Conservation (phyloP, 2,888 invertebrate genomes). For the Apamea crenata region DNA sequence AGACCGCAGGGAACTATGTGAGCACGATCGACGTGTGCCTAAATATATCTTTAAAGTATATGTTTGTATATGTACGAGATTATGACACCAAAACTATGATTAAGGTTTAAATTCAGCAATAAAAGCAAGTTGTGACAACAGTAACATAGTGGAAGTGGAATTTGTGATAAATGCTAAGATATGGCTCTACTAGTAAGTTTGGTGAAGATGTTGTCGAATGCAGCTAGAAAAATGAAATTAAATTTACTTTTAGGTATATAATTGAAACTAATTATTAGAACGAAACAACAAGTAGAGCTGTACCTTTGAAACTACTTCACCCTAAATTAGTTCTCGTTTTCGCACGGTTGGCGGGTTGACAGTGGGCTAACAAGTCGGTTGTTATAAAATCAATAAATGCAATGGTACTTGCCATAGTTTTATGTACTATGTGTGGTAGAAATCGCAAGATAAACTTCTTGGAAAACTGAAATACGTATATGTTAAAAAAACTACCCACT, state of each 20-base stretch:
- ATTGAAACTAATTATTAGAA: constrained; percentile 12
- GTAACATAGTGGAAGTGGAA: constrained; percentile 20
- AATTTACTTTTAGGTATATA: constrained; percentile 28
- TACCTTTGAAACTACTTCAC: constrained; percentile 40
- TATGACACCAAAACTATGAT: constrained; percentile 86
- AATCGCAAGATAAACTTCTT: neutral
- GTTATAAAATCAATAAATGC: constrained; percentile 31
- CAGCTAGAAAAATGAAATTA: constrained; percentile 39
- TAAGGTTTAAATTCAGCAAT: constrained; percentile 72
- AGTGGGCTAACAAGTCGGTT: neutral
- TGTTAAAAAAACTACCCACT: too few relatives aligned
- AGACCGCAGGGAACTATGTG: constrained; percentile 22
- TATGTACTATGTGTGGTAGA: neutral
- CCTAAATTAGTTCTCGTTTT: constrained; percentile 31
- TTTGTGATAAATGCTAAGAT: constrained; percentile 50
- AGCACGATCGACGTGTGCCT: constrained; percentile 59
- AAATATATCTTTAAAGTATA: constrained; percentile 57
- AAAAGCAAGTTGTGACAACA: constrained; percentile 66
- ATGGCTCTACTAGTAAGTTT: constrained; percentile 46
- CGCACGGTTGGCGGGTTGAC: constrained; percentile 48
- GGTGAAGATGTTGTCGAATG: neutral
- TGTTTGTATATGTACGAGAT: constrained; percentile 80
- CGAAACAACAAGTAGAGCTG: constrained; percentile 42
- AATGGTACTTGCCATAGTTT: neutral
- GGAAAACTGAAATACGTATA: neutral